Evolutionary conservation across 2,113 vertebrate species (phyloP), one percentile per base, ranked within the genome.

Genomic region (Tonatia bakeri): DNA sequence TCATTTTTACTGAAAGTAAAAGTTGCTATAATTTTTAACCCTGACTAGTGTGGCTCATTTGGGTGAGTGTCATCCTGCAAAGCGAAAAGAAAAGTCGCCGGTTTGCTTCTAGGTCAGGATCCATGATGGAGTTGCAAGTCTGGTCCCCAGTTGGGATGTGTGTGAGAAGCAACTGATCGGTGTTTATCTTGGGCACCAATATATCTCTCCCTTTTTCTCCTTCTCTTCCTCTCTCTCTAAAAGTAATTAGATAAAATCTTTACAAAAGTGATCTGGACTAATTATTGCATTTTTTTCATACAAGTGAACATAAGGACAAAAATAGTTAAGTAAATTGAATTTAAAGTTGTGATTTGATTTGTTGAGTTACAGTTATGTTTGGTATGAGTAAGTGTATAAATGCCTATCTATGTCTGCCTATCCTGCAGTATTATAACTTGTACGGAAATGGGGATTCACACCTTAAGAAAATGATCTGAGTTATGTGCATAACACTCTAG

Each of bases 261-360:
- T 61, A 26, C 54, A 61, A 70, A 70, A 82, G 28, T 52, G 14
- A 45, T n/a, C 40, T 56, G 9, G 33, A 65, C 22, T 2, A 80
- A 16, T 82, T 43, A 61, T 0, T 64, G 33, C 47, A 61, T 67
- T 76, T 92, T 82, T 90, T 82, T 86, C 38, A 56, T 88, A 38
- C 47, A 91, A 72, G 19, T 9, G 87, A 83, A 28, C 22, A 50
- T 12, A 56, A 56, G 20, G 31, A 8, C 15, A 75, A 82, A 33
- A 54, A 36, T 77, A 52, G 7, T 79, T 83, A 87, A 93, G 13
- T 69, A 2, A 9, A 3, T 83, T 84, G 61, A 73, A 79, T 79
- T 91, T 88, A 86, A 77, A 73, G 20, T 67, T 94, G 45, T 36
- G 28, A 84, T 40, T 87, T 83, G n/a, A 56, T 94, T 91, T 93